Evolutionary conservation across 2,113 vertebrate genomes (phyloP), one percentile per base, ranked within the genome.

Genomic region (Coptodon rendalli): DNA sequence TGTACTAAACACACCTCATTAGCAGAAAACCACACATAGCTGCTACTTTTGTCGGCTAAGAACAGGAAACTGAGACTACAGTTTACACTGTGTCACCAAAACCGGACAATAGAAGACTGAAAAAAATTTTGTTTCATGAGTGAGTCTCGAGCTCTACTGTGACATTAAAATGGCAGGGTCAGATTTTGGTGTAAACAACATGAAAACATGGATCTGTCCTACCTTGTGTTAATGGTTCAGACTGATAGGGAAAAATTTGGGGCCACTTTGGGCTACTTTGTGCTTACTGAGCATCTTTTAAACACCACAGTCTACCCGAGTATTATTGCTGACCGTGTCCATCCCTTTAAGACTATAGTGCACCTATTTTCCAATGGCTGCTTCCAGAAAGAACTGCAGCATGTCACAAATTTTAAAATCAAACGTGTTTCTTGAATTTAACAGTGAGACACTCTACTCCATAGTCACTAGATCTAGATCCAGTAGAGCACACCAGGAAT

Each of bases 211-310:
- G n/a, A 71, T 9, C n/a, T 40, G n/a, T 71, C 66, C 38, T 43
- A 36, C 36, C 66, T 71, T 71, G 36, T 71, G n/a, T 43, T 24
- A 71, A 43, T 24, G 11, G n/a, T 6, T 71, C 36, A 24, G 12
- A 24, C n/a, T 71, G 66, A 14, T 71, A 40, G 1, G 36, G 36
- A 0, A 0, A 61, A 34, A 61, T 2, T 1, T 1, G 24, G 36
- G n/a, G 7, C 12, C n/a, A 43, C n/a, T 40, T 36, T 63, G 59
- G 31, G 31, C 31, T 0, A 19, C 10, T 66, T 71, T 1, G 5
- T 43, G 38, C 36, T 24, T 43, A 24, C n/a, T 24, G 66, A 43
- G 36, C n/a, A 71, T 43, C 11, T 40, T 71, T 71, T 71, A 71
- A 24, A 16, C 36, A 40, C 7, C 66, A 43, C 36, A 24, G 66